A percentile compares a stretch with the other conserved stretches of the same genome.
phyloP scores from a whole-genome alignment of 2,888 invertebrate genomes.

The Magallana nippona region DNA sequence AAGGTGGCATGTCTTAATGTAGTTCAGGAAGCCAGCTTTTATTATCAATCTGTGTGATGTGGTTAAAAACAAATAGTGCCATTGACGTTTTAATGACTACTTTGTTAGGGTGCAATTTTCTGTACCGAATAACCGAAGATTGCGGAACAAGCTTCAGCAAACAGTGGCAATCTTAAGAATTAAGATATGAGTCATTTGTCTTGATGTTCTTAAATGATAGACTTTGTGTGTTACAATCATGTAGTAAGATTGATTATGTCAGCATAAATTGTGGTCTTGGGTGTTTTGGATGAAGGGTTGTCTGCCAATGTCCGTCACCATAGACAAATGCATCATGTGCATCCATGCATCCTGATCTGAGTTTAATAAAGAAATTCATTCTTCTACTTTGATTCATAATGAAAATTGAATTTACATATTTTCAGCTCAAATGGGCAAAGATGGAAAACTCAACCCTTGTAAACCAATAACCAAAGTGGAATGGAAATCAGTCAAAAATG shows the following conservation, averaged over 20 bases:
- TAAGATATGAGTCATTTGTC: no score
- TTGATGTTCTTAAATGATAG: no score
- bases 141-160: not conserved
- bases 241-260: not conserved
- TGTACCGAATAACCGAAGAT: not conserved
- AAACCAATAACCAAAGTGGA: constrained; percentile 97
- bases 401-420: constrained; percentile 70
- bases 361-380: no score
- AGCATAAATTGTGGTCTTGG: no score
- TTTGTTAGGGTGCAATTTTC: not conserved
- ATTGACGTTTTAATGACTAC: constrained; percentile 5
- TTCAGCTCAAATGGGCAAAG: constrained; percentile 93
- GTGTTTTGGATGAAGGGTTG: no score
- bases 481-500: constrained; percentile 91
- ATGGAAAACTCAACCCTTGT: constrained; percentile 94
- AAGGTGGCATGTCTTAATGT: no score
- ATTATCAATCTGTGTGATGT: not conserved
- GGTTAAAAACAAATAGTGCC: constrained; percentile 20
- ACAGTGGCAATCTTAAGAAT: not conserved
- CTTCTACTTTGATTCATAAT: not conserved
- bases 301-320: no score
- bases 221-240: not conserved
- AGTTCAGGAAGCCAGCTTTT: not conserved
- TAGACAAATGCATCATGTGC: no score
- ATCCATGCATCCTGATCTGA: no score